A percentile compares a stretch with the other conserved stretches of the same genome.
phyloP scores from a whole-genome alignment of 2,797 vertebrate species.

The Tauraco hartlaubi region DNA sequence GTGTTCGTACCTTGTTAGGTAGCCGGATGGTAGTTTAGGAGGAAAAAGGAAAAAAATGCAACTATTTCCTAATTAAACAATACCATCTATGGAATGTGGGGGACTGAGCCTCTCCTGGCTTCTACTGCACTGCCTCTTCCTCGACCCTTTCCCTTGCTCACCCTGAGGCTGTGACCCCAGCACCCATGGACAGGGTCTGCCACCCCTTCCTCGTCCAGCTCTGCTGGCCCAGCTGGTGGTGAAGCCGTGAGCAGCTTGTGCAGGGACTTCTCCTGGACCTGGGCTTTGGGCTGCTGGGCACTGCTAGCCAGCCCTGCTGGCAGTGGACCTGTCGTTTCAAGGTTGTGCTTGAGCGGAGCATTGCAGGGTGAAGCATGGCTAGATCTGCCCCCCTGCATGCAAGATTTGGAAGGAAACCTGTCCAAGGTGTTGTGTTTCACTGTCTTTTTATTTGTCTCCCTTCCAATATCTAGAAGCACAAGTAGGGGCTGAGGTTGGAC shows the following conservation, averaged over 20 bases:
- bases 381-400: not conserved
- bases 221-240: not conserved
- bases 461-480: not conserved
- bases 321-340: not conserved
- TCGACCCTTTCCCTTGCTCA: not conserved
- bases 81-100: rapidly evolving
- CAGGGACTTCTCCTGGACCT: not conserved
- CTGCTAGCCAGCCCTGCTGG: not conserved
- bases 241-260: not conserved
- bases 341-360: not conserved
- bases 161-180: not conserved
- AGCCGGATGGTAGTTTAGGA: not conserved
- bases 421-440: not conserved
- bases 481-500: not conserved
- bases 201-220: not conserved
- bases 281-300: not conserved
- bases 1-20: not conserved
- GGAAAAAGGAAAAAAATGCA: not conserved
- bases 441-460: not conserved
- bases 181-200: not conserved
- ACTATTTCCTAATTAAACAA: not conserved
- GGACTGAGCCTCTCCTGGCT: not conserved
- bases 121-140: not conserved
- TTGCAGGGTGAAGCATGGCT: not conserved
- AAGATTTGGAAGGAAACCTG: not conserved